phyloP scores from a whole-genome alignment of 37 sponge, comb jelly and placozoan species.

The Crambe crambe region DNA sequence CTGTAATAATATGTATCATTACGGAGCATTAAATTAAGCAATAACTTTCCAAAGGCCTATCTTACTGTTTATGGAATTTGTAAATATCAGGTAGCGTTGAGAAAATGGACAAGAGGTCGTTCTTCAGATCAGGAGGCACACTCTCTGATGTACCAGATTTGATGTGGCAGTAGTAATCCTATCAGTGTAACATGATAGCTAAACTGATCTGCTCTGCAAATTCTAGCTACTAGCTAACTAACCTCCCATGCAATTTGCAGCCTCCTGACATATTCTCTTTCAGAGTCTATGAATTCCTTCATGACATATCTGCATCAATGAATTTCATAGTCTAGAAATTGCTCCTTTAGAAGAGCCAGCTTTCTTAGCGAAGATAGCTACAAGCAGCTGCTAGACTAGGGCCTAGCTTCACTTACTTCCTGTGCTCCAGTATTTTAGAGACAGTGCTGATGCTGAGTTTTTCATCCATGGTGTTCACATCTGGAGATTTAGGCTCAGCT shows the following conservation, averaged over 20 bases:
- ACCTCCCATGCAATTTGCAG: slow-evolving; percentile 13
- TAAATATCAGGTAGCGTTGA: slow-evolving; percentile 39
- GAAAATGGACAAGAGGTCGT: slow-evolving; percentile 43
- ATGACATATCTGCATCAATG: slow-evolving; percentile 40
- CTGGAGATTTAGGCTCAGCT: no score
- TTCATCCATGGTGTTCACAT: neutral
- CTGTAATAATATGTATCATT: slow-evolving; percentile 13
- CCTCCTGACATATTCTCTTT: slow-evolving; percentile 45
- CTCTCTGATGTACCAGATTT: neutral
- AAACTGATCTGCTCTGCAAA: neutral
- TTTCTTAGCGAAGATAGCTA: neutral
- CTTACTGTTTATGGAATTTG: slow-evolving; percentile 50
- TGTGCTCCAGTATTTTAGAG: slow-evolving; percentile 10
- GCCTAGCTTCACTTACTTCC: neutral
- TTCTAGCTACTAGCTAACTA: neutral
- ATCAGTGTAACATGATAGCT: neutral
- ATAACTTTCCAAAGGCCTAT: no score
- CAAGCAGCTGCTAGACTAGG: neutral
- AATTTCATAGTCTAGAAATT: no score
- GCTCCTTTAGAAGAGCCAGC: no score
- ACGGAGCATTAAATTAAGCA: no score
- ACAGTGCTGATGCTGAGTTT: neutral
- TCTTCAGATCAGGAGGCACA: slow-evolving; percentile 30
- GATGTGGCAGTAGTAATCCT: slow-evolving; percentile 44
- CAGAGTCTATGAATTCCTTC: slow-evolving; percentile 39